A percentile compares a stretch with the other conserved stretches of the same genome.
Conservation (phyloP, 2,113 vertebrate genomes). For the Terrapene triunguis region DNA sequence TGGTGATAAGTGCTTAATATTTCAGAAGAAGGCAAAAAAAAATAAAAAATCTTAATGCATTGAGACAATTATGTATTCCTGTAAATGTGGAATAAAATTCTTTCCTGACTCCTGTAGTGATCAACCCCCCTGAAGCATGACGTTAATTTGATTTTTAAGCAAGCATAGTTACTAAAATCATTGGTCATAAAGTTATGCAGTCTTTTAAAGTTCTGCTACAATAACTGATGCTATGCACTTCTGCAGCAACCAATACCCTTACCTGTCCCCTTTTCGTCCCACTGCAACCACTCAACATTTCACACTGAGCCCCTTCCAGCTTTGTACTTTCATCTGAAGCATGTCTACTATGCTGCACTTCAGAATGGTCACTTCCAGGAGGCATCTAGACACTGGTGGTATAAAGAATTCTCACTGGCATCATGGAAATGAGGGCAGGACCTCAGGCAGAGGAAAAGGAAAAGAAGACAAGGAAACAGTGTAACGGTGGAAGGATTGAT, state of each 20-base stretch:
- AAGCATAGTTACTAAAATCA: not conserved
- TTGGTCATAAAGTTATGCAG: accelerated
- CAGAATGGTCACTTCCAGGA: not conserved
- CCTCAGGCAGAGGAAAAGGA: not conserved
- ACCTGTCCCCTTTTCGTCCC: accelerated
- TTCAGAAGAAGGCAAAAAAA: not conserved
- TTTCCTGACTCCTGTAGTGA: not conserved
- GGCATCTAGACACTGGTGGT: not conserved
- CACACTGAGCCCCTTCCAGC: not conserved
- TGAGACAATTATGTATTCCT: not conserved
- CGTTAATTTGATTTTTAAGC: not conserved
- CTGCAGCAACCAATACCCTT: accelerated
- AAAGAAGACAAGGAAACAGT: not conserved
- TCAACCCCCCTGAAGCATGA: not conserved
- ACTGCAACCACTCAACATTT: not conserved
- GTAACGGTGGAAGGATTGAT: not conserved
- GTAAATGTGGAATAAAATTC: not conserved
- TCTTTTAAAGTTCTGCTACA: not conserved
- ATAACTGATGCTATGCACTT: not conserved
- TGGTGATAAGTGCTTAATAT: not conserved
- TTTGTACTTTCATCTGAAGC: not conserved
- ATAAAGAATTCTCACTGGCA: not conserved
- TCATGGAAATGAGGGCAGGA: not conserved
- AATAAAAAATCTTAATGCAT: not conserved
- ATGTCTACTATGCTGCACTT: not conserved